Evolutionary conservation across 2,888 invertebrate species (phyloP), one percentile per base, ranked within the genome.

Genomic region (Trypoxylon attenuatum): DNA sequence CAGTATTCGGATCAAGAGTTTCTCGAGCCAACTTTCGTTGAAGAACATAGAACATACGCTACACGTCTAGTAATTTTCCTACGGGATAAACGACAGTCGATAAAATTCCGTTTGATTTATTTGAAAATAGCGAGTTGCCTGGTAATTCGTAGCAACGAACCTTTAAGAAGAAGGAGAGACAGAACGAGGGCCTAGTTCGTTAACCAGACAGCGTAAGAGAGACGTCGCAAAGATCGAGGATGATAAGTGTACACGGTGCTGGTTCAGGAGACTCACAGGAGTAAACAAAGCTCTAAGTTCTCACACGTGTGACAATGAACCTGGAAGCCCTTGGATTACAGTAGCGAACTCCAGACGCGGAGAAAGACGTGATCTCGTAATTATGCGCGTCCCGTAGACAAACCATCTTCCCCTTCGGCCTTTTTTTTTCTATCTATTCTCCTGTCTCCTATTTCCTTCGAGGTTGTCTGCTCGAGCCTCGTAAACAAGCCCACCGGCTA

Each of bases 291-390:
- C 67, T 42, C 70, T 74, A 74, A 81, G 81, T 81, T 79, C 82
- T 79, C 77, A 66, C 69, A 53, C 33, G 57, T 65, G 63, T 79
- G 81, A 82, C 82, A 82, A 83, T 82, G 84, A 83, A 84, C 80
- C 75, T 82, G 81, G 74, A 77, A 73, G 74, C 73, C 69, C 69
- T 71, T 71, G 53, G 57, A 55, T 70, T 62, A 67, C 67, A 68
- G 76, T 69, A 71, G 69, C 68, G 71, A 71, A 69, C 60, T 62
- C 68, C 63, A 64, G 67, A 73, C 72, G 51, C 64, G 65, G 60
- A 69, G 64, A 67, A 71, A 73, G 58, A 79, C 80, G 77, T 81
- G 74, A 78, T 75, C 76, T 74, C 73, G 71, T 74, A 76, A 67
- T 78, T 75, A 79, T 78, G 77, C 79, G 55, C 46, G 69, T 33